These are phyloP conservation scores for Hycleus phaleratus DNA, from an alignment of 1,140 invertebrate species.

Conservation along the genomic window DNA sequence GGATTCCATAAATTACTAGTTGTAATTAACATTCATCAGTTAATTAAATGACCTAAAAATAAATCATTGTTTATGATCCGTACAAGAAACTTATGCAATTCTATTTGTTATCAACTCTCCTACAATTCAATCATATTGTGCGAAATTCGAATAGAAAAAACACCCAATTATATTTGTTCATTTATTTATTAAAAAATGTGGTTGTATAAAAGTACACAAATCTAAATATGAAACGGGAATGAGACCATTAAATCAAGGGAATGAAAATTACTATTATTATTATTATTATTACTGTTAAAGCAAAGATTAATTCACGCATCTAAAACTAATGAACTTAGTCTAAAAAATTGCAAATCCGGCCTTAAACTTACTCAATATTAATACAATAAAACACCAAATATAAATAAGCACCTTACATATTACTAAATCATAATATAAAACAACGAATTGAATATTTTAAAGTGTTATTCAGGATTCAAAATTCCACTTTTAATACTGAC, in stretches of 20 bases:
- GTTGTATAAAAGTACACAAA: conserved; percentile 31
- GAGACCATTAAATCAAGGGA: conserved; percentile 17
- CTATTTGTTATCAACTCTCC: neutral
- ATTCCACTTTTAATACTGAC: too few relatives aligned
- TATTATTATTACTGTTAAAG: too few relatives aligned
- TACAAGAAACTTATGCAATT: conserved; percentile 9
- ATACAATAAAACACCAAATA: neutral
- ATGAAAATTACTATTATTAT: conserved; percentile 9
- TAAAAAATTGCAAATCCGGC: conserved; percentile 8
- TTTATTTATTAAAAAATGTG: conserved; percentile 6
- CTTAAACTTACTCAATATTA: neutral
- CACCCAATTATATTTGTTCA: neutral
- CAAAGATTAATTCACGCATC: neutral
- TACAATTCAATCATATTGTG: neutral
- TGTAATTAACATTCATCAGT: conserved; percentile 2
- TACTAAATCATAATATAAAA: too few relatives aligned
- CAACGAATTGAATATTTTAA: too few relatives aligned
- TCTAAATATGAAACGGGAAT: conserved; percentile 23
- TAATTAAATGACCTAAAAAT: conserved; percentile 15
- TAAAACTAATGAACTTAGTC: conserved; percentile 1
- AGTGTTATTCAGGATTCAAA: too few relatives aligned
- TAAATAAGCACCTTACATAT: too few relatives aligned
- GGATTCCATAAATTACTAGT: conserved; percentile 11
- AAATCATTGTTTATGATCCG: conserved; percentile 11
- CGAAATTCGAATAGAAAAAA: neutral